Conservation (phyloP, 1,140 invertebrate species). For the Idris sp. region DNA sequence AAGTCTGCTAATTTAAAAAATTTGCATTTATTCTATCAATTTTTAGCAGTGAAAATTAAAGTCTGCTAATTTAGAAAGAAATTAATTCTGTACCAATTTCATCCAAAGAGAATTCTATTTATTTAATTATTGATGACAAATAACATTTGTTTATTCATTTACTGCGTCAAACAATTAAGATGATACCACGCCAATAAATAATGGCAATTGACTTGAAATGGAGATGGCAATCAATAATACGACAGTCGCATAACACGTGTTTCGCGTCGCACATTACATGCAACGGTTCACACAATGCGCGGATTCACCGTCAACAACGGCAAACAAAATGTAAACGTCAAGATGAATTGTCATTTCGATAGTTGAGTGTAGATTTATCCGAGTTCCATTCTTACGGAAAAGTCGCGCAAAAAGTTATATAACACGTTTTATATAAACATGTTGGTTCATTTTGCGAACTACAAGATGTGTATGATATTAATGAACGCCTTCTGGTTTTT, state of each 20-base stretch:
- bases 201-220: slow-evolving; percentile 11
- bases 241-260: slow-evolving; percentile 39
- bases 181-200: slow-evolving; percentile 11
- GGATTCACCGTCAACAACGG: slow-evolving; percentile 20
- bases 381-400: slow-evolving; percentile 17
- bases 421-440: slow-evolving; percentile 55
- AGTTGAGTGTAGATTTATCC: too few relatives aligned
- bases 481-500: slow-evolving; percentile 51
- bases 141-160: slow-evolving; percentile 9
- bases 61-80: not conserved
- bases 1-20: too few relatives aligned
- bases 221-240: slow-evolving; percentile 28
- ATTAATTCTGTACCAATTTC: not conserved
- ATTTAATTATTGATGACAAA: slow-evolving; percentile 6
- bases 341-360: slow-evolving; percentile 25
- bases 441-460: slow-evolving; percentile 51
- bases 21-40: too few relatives aligned
- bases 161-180: slow-evolving; percentile 21
- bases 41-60: too few relatives aligned
- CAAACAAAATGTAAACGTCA: slow-evolving; percentile 38
- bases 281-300: slow-evolving; percentile 16
- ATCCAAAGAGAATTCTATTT: slow-evolving; percentile 7
- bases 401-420: slow-evolving; percentile 33
- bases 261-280: slow-evolving; percentile 25
- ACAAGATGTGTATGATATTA: slow-evolving; percentile 49